Evolutionary conservation across 2,888 invertebrate genomes (phyloP).

Genomic region (Drosophila robusta): DNA sequence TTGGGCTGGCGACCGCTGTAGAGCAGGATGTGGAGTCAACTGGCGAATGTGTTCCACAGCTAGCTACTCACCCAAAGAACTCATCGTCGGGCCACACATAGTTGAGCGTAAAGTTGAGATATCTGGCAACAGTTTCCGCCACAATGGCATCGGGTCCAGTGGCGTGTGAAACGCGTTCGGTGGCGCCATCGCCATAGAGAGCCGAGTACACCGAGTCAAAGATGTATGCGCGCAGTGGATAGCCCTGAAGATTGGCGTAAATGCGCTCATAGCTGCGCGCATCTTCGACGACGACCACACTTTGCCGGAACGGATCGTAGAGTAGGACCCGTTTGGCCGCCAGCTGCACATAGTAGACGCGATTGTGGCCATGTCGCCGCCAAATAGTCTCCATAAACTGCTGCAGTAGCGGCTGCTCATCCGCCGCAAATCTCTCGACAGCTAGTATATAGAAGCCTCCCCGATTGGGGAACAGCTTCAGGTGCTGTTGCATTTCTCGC

Average conservation of each 20-base stretch:
- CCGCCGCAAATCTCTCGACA: slow-evolving; percentile 28
- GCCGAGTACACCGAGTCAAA: slow-evolving; percentile 82
- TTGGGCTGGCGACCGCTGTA: slow-evolving; percentile 79
- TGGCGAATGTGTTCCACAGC: not conserved
- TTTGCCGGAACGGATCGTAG: slow-evolving; percentile 76
- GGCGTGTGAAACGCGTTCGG: slow-evolving; percentile 42
- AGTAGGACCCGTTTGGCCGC: slow-evolving; percentile 42
- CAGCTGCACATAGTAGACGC: slow-evolving; percentile 70
- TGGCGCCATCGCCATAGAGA: slow-evolving; percentile 52
- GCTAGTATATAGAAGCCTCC: slow-evolving; percentile 53
- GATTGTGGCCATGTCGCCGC: slow-evolving; percentile 64
- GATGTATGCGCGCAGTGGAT: slow-evolving; percentile 80
- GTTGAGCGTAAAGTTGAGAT: slow-evolving; percentile 78
- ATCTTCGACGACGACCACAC: slow-evolving; percentile 15
- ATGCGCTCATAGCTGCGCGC: slow-evolving; percentile 44
- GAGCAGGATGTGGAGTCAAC: not conserved
- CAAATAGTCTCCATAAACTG: slow-evolving; percentile 63
- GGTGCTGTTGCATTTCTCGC: slow-evolving; percentile 8
- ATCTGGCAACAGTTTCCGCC: slow-evolving; percentile 70
- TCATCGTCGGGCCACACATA: slow-evolving; percentile 75
- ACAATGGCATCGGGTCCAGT: slow-evolving; percentile 81
- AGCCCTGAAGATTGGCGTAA: slow-evolving; percentile 77
- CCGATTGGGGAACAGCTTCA: slow-evolving; percentile 7
- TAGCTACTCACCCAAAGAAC: slow-evolving; percentile 80
- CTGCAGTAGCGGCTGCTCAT: slow-evolving; percentile 24